Percentiles rank a stretch among this genome's conserved stretches.
phyloP scores from a whole-genome alignment of 2,113 vertebrate species.

The Falco punctatus region DNA sequence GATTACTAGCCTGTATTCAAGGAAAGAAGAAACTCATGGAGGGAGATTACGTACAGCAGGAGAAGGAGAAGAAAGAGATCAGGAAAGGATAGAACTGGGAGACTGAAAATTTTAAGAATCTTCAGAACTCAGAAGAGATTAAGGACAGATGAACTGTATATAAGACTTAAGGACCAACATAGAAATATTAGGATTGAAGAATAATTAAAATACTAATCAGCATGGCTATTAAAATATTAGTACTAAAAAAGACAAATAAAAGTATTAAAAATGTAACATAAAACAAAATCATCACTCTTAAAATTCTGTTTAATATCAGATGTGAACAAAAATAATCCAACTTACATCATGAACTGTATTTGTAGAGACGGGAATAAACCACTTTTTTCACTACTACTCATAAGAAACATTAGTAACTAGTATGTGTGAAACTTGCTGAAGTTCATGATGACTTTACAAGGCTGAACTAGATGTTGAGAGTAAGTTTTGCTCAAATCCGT shows the following conservation, averaged over 20 bases:
- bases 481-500: background rate
- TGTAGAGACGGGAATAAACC: background rate
- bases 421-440: background rate
- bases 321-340: background rate
- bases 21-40: background rate
- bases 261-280: background rate
- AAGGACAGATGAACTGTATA: background rate
- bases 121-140: background rate
- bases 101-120: background rate
- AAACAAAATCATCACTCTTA: background rate
- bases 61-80: background rate
- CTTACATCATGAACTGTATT: background rate
- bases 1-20: background rate
- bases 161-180: background rate
- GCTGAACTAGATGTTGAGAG: background rate
- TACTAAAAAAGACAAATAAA: background rate
- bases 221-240: background rate
- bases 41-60: background rate
- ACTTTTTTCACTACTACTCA: background rate
- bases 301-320: background rate
- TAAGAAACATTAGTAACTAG: background rate
- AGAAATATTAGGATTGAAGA: background rate
- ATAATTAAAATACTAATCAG: background rate
- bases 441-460: background rate
- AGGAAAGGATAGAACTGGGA: background rate